These are phyloP conservation scores for Pedetes capensis DNA, from an alignment of 2,113 vertebrate genomes.

Conservation along the genomic window DNA sequence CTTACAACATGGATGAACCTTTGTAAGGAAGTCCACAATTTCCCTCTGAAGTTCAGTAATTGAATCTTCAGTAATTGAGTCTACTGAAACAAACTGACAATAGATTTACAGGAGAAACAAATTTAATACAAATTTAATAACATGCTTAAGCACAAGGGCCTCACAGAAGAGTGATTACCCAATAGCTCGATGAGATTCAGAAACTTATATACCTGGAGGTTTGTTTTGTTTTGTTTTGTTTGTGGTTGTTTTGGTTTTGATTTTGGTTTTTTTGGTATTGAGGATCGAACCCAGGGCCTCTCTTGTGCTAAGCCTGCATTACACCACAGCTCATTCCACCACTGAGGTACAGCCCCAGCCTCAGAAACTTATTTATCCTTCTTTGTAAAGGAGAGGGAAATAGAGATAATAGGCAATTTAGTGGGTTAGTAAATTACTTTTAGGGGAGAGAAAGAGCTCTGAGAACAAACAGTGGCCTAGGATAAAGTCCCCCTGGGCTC, in stretches of 20 bases:
- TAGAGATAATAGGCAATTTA: not conserved
- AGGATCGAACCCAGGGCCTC: not conserved
- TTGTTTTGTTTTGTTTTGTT: too few relatives aligned
- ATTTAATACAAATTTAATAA: not conserved
- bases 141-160: too few relatives aligned
- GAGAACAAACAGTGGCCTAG: not conserved
- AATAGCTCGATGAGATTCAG: too few relatives aligned
- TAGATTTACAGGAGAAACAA: not conserved
- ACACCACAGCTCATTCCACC: too few relatives aligned
- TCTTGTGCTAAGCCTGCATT: not conserved
- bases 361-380: not conserved
- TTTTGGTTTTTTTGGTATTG: too few relatives aligned
- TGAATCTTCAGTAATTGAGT: not conserved
- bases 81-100: not conserved
- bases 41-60: not conserved
- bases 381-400: not conserved
- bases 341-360: too few relatives aligned
- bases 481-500: not conserved
- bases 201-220: too few relatives aligned
- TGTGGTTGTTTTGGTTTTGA: too few relatives aligned
- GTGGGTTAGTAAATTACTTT: not conserved
- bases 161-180: not conserved
- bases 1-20: not conserved
- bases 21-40: not conserved
- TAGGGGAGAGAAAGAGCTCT: not conserved